Base-by-base conservation (phyloP, 1,140 invertebrate genomes). In the Tetramorium simillimum region DNA sequence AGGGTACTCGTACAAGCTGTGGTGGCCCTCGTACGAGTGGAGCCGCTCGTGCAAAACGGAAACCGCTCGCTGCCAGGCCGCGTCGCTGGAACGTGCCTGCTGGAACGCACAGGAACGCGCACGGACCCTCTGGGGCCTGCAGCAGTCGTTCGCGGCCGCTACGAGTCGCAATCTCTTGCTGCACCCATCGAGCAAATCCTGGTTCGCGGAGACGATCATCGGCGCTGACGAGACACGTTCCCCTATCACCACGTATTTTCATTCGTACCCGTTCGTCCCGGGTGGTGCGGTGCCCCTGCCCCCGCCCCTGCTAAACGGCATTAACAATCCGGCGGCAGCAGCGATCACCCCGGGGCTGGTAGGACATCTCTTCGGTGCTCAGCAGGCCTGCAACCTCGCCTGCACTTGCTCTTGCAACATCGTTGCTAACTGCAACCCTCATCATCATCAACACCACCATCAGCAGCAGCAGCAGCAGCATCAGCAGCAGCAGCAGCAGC, bases 181-280 rank as follows among this genome's bases (percentile, higher is more conserved):
- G 12, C 85, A 87, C 18, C 86, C 88, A 43, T 58, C 75, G 85
- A 40, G 86, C 86, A 91, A 86, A 78, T 91, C 78, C 87, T 92
- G 88, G 91, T 88, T 90, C 86, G 92, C 89, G 86, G 91, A 82
- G 81, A 88, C 92, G 77, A 87, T 89, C 69, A 33, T 81, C 63
- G 78, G 60, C 90, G 91, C 91, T 89, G 93, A 92, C 84, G 92
- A 94, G 91, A 91, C 91, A 92, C 91, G 91, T 51, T 92, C 93
- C 91, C 91, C 93, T 92, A 93, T 94, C 95, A 95, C 95, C 93
- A 95, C 95, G 95, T 95, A 95, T 95, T 95, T 95, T 95, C 95
- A 95, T 93, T 95, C 95, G 94, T 95, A 95, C 90, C 94, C 94
- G 92, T 94, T 95, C 85, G 94, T 95, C 92, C 95, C 94, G 94